phyloP scores from a whole-genome alignment of 2,113 vertebrate genomes.

The Hiodon tergisus region DNA sequence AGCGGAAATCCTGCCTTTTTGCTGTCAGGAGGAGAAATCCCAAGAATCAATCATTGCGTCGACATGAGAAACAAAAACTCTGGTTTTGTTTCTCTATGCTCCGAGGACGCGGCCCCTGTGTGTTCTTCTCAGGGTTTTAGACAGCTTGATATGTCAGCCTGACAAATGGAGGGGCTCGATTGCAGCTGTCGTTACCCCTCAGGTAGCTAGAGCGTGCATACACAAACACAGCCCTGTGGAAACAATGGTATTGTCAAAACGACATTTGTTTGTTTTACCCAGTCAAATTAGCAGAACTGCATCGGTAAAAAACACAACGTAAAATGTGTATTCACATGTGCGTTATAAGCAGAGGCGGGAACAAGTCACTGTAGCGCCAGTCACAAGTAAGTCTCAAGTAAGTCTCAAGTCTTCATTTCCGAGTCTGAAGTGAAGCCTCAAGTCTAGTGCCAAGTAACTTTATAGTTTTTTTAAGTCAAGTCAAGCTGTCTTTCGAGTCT shows the following conservation, averaged over 20 bases:
- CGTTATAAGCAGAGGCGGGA: too few relatives aligned
- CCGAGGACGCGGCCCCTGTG: not conserved
- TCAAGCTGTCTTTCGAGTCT: too few relatives aligned
- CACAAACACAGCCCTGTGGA: constrained; percentile 1
- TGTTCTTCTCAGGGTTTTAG: not conserved
- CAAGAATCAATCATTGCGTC: too few relatives aligned
- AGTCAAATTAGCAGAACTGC: not conserved
- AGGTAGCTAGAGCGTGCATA: not conserved
- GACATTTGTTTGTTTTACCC: constrained; percentile 1
- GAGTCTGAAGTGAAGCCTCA: too few relatives aligned
- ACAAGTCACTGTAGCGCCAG: too few relatives aligned
- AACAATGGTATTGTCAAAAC: not conserved
- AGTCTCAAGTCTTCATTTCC: too few relatives aligned
- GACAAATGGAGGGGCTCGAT: not conserved
- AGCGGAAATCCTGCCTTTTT: not conserved
- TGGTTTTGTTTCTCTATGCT: not conserved
- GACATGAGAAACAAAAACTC: not conserved
- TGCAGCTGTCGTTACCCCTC: not conserved
- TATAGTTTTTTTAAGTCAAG: too few relatives aligned
- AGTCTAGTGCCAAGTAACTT: too few relatives aligned
- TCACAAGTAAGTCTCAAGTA: too few relatives aligned
- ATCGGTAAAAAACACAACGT: not conserved
- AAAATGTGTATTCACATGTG: too few relatives aligned
- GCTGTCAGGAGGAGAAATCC: not conserved
- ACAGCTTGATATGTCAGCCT: constrained; percentile 13